Percentiles rank a stretch among this genome's conserved stretches.
Conservation (phyloP, 2,797 vertebrate genomes). For the Pseudochirops cupreus region DNA sequence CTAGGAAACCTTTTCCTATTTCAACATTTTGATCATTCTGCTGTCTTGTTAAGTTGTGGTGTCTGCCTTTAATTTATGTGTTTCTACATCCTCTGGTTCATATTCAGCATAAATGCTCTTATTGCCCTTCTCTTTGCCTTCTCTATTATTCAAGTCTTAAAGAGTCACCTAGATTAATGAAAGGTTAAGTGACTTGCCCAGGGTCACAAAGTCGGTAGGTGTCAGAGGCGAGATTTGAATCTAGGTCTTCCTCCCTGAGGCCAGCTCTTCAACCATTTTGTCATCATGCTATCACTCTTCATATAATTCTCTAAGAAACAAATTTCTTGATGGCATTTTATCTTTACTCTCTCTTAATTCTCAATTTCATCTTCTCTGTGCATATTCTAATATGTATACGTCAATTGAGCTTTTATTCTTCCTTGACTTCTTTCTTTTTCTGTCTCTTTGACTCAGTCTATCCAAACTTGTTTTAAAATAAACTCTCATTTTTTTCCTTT, state of each 20-base stretch:
- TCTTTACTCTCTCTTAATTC: not conserved
- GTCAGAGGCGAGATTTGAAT: not conserved
- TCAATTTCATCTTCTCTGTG: not conserved
- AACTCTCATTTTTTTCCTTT: slow-evolving; percentile 52
- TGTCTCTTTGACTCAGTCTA: not conserved
- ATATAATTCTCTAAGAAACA: not conserved
- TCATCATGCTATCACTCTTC: not conserved
- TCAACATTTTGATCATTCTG: not conserved
- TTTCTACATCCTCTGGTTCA: slow-evolving; percentile 20
- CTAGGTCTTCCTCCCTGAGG: not conserved
- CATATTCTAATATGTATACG: not conserved
- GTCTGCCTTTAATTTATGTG: not conserved
- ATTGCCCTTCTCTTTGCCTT: not conserved
- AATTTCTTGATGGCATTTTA: not conserved
- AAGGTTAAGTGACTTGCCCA: not conserved
- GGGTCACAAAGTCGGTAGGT: not conserved
- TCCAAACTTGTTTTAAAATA: not conserved
- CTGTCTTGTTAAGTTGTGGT: slow-evolving; percentile 3
- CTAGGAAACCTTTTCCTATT: not conserved
- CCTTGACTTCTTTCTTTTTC: slow-evolving; percentile 46
- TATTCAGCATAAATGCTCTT: not conserved
- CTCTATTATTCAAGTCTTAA: not conserved
- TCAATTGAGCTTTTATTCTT: slow-evolving; percentile 48
- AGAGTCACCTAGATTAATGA: not conserved
- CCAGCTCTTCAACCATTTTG: not conserved